A percentile compares a stretch with the other conserved stretches of the same genome.
Evolutionary conservation across 2,113 vertebrate species (phyloP).

Genomic region (Apodemus speciosus): DNA sequence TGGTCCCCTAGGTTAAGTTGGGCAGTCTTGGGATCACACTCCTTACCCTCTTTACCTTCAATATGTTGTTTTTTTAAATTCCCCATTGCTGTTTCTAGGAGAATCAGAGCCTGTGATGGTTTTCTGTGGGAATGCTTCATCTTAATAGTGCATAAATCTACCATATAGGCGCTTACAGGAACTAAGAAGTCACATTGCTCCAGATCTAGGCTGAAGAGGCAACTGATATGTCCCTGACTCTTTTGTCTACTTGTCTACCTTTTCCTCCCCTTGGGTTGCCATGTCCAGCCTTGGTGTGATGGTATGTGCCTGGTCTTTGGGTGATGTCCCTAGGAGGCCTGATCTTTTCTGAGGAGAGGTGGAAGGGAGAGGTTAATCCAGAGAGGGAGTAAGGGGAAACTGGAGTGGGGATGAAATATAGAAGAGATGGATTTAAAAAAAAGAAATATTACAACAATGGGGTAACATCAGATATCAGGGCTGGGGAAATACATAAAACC

Average conservation of each 20-base stretch:
- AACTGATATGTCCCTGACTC: not conserved
- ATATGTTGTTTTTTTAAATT: not conserved
- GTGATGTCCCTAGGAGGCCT: too few species aligned
- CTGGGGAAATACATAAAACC: not conserved
- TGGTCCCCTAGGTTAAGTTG: not conserved
- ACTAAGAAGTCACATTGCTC: not conserved
- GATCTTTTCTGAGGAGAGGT: too few species aligned
- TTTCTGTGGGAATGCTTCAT: not conserved
- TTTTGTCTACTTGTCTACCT: too few species aligned
- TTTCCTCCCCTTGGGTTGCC: too few species aligned
- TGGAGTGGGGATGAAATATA: too few species aligned
- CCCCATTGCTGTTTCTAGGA: not conserved
- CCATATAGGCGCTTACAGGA: not conserved
- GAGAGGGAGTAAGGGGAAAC: too few species aligned
- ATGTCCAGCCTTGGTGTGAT: too few species aligned
- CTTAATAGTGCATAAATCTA: slow-evolving; percentile 8
- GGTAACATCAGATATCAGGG: not conserved
- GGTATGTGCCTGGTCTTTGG: too few species aligned
- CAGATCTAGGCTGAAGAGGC: not conserved
- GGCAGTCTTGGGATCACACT: not conserved
- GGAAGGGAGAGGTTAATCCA: too few species aligned
- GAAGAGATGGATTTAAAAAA: too few species aligned
- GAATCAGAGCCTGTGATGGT: not conserved
- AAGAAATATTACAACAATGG: not conserved
- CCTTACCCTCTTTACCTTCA: not conserved